These are phyloP conservation scores for Heliconius sara DNA, from an alignment of 2,888 invertebrate species.

Conservation along the genomic window DNA sequence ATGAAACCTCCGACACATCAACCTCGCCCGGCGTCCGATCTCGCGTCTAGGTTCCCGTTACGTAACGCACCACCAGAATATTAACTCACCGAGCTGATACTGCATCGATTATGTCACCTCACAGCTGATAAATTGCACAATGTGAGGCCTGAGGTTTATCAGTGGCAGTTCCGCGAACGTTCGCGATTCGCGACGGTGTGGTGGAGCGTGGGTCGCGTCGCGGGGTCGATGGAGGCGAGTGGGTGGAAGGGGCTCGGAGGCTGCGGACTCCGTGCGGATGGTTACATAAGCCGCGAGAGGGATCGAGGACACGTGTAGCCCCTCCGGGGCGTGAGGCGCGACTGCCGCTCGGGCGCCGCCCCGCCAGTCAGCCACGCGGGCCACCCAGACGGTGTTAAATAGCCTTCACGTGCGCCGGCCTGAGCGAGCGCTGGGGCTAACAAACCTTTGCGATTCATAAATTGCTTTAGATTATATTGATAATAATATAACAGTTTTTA, in stretches of 20 bases:
- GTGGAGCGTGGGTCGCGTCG: slow-evolving; percentile 55
- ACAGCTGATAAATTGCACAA: slow-evolving; percentile 76
- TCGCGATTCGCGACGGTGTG: slow-evolving; percentile 53
- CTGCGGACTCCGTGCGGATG: slow-evolving; percentile 81
- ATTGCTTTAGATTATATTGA: slow-evolving; percentile 51
- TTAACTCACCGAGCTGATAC: slow-evolving; percentile 73
- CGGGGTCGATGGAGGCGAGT: slow-evolving; percentile 63
- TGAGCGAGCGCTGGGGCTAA: slow-evolving; percentile 58
- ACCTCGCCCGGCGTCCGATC: slow-evolving; percentile 22
- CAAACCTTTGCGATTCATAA: slow-evolving; percentile 71
- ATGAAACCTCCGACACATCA: slow-evolving; percentile 26
- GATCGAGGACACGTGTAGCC: slow-evolving; percentile 77
- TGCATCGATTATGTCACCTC: slow-evolving; percentile 81
- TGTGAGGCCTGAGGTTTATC: slow-evolving; percentile 57
- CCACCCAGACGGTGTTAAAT: slow-evolving; percentile 72
- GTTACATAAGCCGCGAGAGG: slow-evolving; percentile 80
- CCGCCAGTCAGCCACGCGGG: slow-evolving; percentile 71
- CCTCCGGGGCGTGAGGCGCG: slow-evolving; percentile 78
- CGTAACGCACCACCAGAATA: slow-evolving; percentile 75
- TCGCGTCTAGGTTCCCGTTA: slow-evolving; percentile 63
- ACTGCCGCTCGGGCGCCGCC: slow-evolving; percentile 79
- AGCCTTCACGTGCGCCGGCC: slow-evolving; percentile 73
- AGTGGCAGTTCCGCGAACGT: slow-evolving; percentile 55
- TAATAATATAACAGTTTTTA: background rate
- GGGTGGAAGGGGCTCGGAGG: slow-evolving; percentile 73